Conservation (phyloP, 2,888 invertebrate species). For the Dusona sp. region DNA sequence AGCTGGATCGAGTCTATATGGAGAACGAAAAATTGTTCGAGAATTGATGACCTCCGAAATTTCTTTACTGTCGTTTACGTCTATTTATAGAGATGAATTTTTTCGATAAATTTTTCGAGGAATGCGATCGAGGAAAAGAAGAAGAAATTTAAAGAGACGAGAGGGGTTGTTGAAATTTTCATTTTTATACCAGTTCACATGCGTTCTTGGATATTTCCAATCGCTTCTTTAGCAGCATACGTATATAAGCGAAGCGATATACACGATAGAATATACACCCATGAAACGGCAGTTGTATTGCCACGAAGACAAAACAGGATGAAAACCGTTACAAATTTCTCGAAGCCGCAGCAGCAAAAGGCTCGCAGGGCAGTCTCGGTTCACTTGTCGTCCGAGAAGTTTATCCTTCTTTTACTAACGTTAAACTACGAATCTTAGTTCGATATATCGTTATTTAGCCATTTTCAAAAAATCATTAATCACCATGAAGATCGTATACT, state of each 20-base stretch:
- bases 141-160: conserved; percentile 10
- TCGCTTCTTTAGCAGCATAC: conserved; percentile 24
- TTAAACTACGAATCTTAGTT: conserved; percentile 16
- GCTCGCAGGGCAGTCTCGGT: conserved; percentile 77
- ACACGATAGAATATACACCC: conserved; percentile 31
- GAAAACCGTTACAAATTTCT: conserved; percentile 81
- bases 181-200: conserved; percentile 58
- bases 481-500: conserved; percentile 61
- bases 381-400: conserved; percentile 76
- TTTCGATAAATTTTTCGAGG: not conserved
- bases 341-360: conserved; percentile 65
- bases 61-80: not conserved
- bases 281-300: conserved; percentile 57
- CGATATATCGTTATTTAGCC: not conserved
- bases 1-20: not conserved
- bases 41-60: not conserved
- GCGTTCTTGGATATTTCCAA: conserved; percentile 68
- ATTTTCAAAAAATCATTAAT: not conserved
- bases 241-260: conserved; percentile 38
- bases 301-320: conserved; percentile 76
- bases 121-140: not conserved
- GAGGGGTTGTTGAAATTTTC: conserved; percentile 59
- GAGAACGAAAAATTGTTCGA: not conserved
- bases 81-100: not conserved
- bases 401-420: conserved; percentile 8